phyloP scores from a whole-genome alignment of 2,113 vertebrate genomes.

The Marmota monax region DNA sequence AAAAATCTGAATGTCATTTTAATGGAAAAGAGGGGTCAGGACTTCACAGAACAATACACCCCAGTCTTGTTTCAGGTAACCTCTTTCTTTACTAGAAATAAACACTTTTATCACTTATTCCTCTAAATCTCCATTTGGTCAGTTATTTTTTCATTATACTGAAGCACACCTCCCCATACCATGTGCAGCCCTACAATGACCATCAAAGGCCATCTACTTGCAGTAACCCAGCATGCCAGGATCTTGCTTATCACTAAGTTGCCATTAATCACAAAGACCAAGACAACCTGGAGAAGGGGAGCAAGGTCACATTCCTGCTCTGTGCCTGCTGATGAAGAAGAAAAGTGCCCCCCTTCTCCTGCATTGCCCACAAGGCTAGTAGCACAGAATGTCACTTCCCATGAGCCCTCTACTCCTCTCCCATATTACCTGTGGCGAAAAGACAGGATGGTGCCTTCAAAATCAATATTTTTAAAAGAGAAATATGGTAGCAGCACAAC shows the following conservation, averaged over 20 bases:
- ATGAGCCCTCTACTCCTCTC: fast-evolving
- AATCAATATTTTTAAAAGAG: neutral
- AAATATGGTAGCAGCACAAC: neutral
- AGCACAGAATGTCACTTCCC: neutral
- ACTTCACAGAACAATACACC: neutral
- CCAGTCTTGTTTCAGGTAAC: neutral
- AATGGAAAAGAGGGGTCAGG: neutral
- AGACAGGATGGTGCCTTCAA: neutral
- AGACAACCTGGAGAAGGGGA: neutral
- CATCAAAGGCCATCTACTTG: fast-evolving
- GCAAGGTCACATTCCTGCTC: neutral
- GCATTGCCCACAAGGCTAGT: fast-evolving
- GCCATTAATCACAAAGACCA: neutral
- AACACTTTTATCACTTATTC: neutral
- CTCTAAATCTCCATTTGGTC: neutral
- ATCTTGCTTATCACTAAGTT: neutral
- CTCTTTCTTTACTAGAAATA: neutral
- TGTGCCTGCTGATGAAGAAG: fast-evolving
- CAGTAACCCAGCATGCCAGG: neutral
- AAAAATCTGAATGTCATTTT: neutral
- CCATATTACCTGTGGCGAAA: neutral
- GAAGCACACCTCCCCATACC: fast-evolving
- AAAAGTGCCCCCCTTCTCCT: neutral
- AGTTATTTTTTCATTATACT: neutral
- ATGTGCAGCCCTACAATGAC: fast-evolving